Evolutionary conservation across 2,888 invertebrate species (phyloP), one percentile per base, ranked within the genome.

Genomic region (Nudaria mundana): DNA sequence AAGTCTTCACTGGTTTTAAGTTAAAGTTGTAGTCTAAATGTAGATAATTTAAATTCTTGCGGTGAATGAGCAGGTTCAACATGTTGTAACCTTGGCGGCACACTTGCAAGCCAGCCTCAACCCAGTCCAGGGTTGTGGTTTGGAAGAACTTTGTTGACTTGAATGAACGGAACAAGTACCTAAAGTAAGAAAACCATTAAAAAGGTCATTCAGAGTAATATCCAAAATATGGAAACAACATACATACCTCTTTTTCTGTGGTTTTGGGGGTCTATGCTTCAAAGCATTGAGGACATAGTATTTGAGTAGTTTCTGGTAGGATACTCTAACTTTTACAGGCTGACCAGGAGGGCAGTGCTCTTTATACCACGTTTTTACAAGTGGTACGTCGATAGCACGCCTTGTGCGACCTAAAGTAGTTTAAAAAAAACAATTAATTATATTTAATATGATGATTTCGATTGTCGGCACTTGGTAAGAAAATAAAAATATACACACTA

Each of bases 21-120:
- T 99, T 99, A 80, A 99, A 99, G 82, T 99, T 99, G 82, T 99
- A 99, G 89, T 99, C 99, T 83, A 99, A 92, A 92, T 99, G 99
- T 18, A 99, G 92, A 72, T 99, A 99, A 83, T 99, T 99, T 44
- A 99, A 91, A 84, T 99, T 99, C 88, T 99, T 99, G 48, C 99
- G 94, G 81, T 99, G 99, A 71, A 99, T 99, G 52, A 99, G 90
- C 47, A 99, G 90, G 81, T 99, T 99, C 50, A 99, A 88, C 99
- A 99, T 99, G 81, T 99, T 99, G 88, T 99, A 99, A 2, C 99
- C 99, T 81, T 99, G 99, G 0, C 99, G 92, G 76, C 99, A 99
- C 1, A 98, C 97, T 89, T 99, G 99, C 29, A 99, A 86, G 3
- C 99, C 99, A 7, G 98, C 98, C 84, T 99, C 99, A 2, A 99